Percentiles rank a stretch among this genome's conserved stretches.
Evolutionary conservation across 92 coral and sea anemone species (phyloP).

Genomic region (Umimayanthus chanpuru): DNA sequence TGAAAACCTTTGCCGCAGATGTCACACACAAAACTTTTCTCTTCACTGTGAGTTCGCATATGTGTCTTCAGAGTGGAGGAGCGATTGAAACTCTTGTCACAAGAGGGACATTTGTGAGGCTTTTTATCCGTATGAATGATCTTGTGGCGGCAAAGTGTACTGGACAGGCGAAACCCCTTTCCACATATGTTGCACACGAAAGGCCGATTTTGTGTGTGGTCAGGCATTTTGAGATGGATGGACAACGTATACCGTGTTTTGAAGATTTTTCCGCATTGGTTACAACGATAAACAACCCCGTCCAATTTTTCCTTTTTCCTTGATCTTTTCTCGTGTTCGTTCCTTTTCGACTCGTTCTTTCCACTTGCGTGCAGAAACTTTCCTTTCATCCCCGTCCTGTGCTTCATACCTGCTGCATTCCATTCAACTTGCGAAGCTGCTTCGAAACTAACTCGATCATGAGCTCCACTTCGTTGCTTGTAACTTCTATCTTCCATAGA

Average conservation of each 20-base stretch:
- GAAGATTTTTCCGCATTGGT: conserved; percentile 95
- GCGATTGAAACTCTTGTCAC: conserved; percentile 86
- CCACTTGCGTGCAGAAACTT: conserved; percentile 14
- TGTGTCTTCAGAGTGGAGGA: conserved; percentile 97
- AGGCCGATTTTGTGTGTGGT: conserved; percentile 92
- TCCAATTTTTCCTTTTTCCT: conserved; percentile 65
- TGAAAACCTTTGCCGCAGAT: conserved; percentile 97
- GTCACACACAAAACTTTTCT: conserved; percentile 89
- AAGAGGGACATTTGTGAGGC: conserved; percentile 91
- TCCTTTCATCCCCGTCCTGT: not conserved
- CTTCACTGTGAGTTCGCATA: conserved; percentile 95
- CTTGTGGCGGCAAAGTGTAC: conserved; percentile 95
- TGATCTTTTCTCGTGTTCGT: conserved; percentile 44
- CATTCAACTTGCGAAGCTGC: not conserved
- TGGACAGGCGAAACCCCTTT: conserved; percentile 96
- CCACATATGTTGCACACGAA: conserved; percentile 99
- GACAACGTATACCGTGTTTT: conserved; percentile 94
- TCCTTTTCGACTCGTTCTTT: conserved; percentile 47
- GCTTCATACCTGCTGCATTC: not conserved
- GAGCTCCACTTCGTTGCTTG: not conserved
- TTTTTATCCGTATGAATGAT: conserved; percentile 98
- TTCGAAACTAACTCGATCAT: not conserved
- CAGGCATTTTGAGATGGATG: conserved; percentile 96
- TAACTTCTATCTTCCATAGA: not conserved
- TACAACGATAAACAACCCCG: conserved; percentile 77